Evolutionary conservation across 2,797 vertebrate genomes (phyloP), one percentile per base, ranked within the genome.

Genomic region (Myotis pilosus): DNA sequence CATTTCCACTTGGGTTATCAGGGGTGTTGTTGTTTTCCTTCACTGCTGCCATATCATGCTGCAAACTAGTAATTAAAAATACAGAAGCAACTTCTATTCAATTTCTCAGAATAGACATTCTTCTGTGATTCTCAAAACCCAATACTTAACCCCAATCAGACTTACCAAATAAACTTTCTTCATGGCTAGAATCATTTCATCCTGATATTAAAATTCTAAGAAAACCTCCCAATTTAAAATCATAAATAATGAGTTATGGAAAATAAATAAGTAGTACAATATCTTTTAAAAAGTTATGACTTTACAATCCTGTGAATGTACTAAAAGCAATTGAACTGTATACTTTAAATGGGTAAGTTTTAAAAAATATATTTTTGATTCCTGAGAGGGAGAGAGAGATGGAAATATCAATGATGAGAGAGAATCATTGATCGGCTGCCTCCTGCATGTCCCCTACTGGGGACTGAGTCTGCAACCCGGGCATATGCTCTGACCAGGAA

Each of bases 1-100:
- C 98, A 97, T 99, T 99, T 83, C 98, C 97, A 84, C 72, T 92
- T 71, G 92, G 38, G 57, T 84, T 95, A 82, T 98, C 98, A 20
- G 74, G 6, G 4, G 66, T 85, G 88, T 33, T 93, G 22, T 83
- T 81, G 33, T 69, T 96, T 94, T 98, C 97, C 68, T 98, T 98
- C 75, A 89, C 28, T 80, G 68, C 4, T 74, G 81, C 41, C 62
- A 96, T 22, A 74, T 98, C 97, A 69, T 96, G 94, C 92, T 95
- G 84, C 38, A 86, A 68, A 49, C 98, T 98, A 96, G 36, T 83
- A 74, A 94, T 89, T 53, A 3, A 20, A 74, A 79, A 80, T 25
- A 36, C 10, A 93, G 87, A 90, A 94, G 80, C 51, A 95, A 93
- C 9, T 82, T 16, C 16, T 74, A 44, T 89, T 92, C 44, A 82